A percentile compares a stretch with the other conserved stretches of the same genome.
Conservation (phyloP, 1,140 invertebrate genomes). For the Heliconius congener region DNA sequence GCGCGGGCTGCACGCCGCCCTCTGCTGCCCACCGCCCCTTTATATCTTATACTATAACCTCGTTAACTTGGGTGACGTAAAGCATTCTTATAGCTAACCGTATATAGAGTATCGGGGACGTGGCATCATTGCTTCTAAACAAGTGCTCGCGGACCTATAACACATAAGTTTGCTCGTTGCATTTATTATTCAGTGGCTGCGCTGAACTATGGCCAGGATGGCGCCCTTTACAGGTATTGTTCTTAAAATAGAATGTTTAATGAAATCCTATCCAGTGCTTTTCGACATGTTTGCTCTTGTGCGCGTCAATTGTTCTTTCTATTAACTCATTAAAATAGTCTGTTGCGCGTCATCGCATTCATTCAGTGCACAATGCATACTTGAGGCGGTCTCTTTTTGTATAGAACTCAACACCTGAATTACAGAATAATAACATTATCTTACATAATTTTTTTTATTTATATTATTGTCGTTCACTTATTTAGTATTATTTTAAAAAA, state of each 20-base stretch:
- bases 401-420: not conserved
- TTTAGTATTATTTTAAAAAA: no score
- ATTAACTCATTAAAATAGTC: conserved; percentile 14
- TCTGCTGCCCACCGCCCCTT: conserved; percentile 47
- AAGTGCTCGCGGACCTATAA: conserved; percentile 46
- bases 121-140: conserved; percentile 48
- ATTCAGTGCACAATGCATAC: conserved; percentile 25
- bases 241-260: conserved; percentile 50
- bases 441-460: not conserved
- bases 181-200: conserved; percentile 79
- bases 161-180: conserved; percentile 72
- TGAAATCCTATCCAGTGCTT: conserved; percentile 25
- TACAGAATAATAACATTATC: not conserved
- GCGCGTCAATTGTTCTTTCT: conserved; percentile 4
- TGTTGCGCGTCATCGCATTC: conserved; percentile 23
- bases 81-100: conserved; percentile 50
- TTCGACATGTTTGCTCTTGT: not conserved
- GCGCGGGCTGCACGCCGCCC: conserved; percentile 66
- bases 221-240: conserved; percentile 75
- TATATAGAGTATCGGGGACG: conserved; percentile 49
- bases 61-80: conserved; percentile 72
- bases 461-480: not conserved
- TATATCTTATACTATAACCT: conserved; percentile 63
- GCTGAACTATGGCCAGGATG: conserved; percentile 71
- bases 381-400: not conserved